Base-by-base conservation (phyloP, 2,888 invertebrate species). In the Atethmia centrago region DNA sequence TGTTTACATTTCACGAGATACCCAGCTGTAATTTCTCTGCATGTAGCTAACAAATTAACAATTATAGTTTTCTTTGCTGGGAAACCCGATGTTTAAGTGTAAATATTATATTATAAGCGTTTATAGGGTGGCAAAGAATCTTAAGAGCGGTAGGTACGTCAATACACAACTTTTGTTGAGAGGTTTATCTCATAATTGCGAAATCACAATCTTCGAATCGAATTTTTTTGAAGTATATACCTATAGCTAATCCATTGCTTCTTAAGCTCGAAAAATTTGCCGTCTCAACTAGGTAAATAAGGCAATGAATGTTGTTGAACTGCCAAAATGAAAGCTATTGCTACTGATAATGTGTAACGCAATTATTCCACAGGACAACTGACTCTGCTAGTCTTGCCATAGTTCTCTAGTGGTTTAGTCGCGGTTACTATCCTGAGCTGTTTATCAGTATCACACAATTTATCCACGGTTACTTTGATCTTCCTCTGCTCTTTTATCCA, bases 1-100 rank as follows among this genome's bases (percentile, higher is more conserved):
- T 79, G 76, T 63, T 59, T 71, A 53, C 56, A 36, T 45, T 28
- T 71, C 16, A 36, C n/a, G 5, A 62, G 21, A 36, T 51, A n/a
- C 0, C 4, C 21, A 70, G 16, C 56, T 45, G 42, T 21, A 45
- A 69, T 51, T 45, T 58, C 21, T 58, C 36, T 3, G 36, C 9
- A 28, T 42, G n/a, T 36, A 58, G 12, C 49, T n/a, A 70, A 49
- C 42, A 45, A 53, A 61, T 45, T 49, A 51, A 62, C 36, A 10
- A 62, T 31, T 28, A 40, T 56, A 42, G 25, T 42, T 61, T 68
- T 69, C 21, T 47, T 76, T 51, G 28, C 25, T 73, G 21, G 10
- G 19, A 40, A 64, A 1, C n/a, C 25, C 1, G 28, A 28, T 9
- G 10, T 28, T 19, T 42, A 25, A 3, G 42, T 61, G 25, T 42